Base-by-base conservation (phyloP, 2,113 vertebrate species). In the Vanacampus margaritifer region DNA sequence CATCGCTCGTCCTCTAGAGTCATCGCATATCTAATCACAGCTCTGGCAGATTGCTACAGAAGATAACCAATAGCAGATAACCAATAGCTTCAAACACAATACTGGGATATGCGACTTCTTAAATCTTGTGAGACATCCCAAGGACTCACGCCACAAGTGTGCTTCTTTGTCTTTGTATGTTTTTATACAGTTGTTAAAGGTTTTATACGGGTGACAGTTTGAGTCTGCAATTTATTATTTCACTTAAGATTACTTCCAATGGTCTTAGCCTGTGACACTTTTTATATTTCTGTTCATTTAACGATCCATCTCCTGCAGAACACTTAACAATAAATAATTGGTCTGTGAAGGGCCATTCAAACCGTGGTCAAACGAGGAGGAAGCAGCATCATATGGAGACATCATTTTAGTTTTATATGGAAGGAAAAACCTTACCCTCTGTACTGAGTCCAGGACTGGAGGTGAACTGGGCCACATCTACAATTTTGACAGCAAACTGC, bases 361-460 rank as follows among this genome's bases (percentile, higher is more conserved):
- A 39, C 1, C 37, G 7, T 39, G 37, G 37, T 39, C 37, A 19
- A 48, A 48, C 45, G 17, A 6, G 45, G 45, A 48, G 5, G 16
- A 48, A 19, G 45, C 37, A 9, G 37, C 37, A 39, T 7, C 45
- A 12, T 45, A 13, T 16, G 17, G 16, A 48, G 45, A 48, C 45
- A 19, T 48, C 4, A 19, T 48, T 16, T 48, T 48, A 48, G 45
- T 19, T 48, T 48, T 48, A 48, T 5, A 21, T 45, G 12, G 45
- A 50, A 28, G 5, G 5, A 5, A 57, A 57, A 32, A 57, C 78
- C 91, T 90, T 92, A 98, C 96, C 97, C 92, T 99, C 97, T 79
- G 97, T 98, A 92, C 97, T 99, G 93, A 99, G 95, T 74, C 97
- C 97, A 74, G 97, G 97, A 80, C 97, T 99, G 92, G 97, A 98